Evolutionary conservation across 2,113 vertebrate species (phyloP).

Genomic region (Tautogolabrus adspersus): DNA sequence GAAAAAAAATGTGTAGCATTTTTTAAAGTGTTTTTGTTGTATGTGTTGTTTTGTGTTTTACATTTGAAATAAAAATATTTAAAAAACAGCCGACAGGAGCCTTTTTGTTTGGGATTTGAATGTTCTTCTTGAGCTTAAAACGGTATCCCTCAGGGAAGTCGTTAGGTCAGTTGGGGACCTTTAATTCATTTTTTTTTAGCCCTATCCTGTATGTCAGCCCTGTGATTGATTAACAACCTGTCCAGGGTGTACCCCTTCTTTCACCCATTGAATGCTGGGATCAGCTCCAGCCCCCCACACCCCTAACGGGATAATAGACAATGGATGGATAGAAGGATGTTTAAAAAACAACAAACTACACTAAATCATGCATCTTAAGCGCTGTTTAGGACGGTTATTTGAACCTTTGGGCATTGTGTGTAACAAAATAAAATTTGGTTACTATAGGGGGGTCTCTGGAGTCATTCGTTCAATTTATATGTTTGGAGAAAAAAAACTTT

Average conservation of each 20-base stretch:
- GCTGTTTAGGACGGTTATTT: background rate
- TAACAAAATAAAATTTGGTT: background rate
- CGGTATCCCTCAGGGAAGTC: too few species aligned
- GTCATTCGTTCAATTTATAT: background rate
- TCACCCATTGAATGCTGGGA: too few species aligned
- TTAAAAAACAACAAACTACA: background rate
- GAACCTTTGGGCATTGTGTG: background rate
- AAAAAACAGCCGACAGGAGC: background rate
- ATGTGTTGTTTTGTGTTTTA: conserved; percentile 19
- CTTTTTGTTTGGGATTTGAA: too few species aligned
- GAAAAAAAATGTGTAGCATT: background rate
- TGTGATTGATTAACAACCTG: too few species aligned
- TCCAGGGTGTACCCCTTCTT: too few species aligned
- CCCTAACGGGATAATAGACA: too few species aligned
- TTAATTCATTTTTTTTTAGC: too few species aligned
- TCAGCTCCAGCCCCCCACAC: too few species aligned
- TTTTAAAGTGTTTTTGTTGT: conserved; percentile 13
- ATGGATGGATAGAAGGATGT: too few species aligned
- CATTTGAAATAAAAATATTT: conserved; percentile 56
- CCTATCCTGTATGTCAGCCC: too few species aligned
- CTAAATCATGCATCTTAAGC: background rate
- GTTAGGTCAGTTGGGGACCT: too few species aligned
- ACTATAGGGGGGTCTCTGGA: background rate
- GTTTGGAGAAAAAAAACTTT: background rate
- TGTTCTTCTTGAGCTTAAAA: too few species aligned